Evolutionary conservation across 1,140 invertebrate species (phyloP), one percentile per base, ranked within the genome.

Genomic region (Hycleus cichorii): DNA sequence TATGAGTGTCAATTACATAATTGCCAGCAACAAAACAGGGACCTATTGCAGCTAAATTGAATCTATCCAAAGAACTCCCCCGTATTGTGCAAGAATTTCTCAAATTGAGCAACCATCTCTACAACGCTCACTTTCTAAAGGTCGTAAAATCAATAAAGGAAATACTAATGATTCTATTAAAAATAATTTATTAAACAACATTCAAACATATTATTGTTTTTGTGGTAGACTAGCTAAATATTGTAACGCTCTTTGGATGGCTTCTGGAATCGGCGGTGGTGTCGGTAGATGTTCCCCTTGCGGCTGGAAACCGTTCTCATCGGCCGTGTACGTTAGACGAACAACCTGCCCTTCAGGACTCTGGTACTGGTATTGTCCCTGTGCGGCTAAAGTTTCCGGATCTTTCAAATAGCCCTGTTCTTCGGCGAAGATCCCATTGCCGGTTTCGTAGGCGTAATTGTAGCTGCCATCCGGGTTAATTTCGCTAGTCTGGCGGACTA

Each of bases 251-350:
- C 71, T 69, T 11, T 76, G 55, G 64, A 82, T 82, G 2, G 70
- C 73, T 27, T 69, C 47, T 4, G 81, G 81, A 9, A 79, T 76
- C 12, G 80, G 80, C 1, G 80, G 81, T 9, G 81, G 78, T 44
- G 77, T 74, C 38, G 76, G 75, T 44, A 81, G 70, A 62, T 81
- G 78, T 40, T 73, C 78, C 24, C 80, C 80, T 8, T 69, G 60
- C 7, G 84, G 80, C 60, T 80, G 76, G 73, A 81, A 87, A n/a
- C 84, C 84, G 12, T 83, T 79, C 67, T 84, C 81, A 61, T 84
- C 84, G 63, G 83, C 83, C 7, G 76, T 75, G 60, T 85, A 86
- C 49, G 79, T 42, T 78, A 1, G 86, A 80, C 47, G 78, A 74
- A 67, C 83, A 79, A 18, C 75, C 73, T 39, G 84, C 47, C 74